Percentiles rank a stretch among this genome's conserved stretches.
Evolutionary conservation across 2,113 vertebrate species (phyloP).

Genomic region (Excalfactoria chinensis): DNA sequence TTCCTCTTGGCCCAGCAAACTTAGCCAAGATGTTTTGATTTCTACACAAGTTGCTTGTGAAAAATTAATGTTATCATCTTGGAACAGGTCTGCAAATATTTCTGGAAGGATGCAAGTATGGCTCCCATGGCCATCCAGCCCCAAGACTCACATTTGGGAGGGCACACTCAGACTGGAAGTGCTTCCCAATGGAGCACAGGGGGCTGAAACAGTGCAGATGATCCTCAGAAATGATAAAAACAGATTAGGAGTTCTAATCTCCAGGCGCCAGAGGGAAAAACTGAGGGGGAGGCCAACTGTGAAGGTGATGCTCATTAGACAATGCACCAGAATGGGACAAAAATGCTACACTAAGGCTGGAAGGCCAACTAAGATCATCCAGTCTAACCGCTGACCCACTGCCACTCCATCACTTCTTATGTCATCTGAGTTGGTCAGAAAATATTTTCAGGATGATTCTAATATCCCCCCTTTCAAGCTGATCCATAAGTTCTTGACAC

Average conservation of each 20-base stretch:
- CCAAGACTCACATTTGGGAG: slow-evolving; percentile 27
- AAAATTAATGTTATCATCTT: not conserved
- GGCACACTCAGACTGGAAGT: not conserved
- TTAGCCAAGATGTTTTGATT: slow-evolving; percentile 41
- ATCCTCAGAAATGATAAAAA: slow-evolving; percentile 60
- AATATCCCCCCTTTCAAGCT: not conserved
- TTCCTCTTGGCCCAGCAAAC: slow-evolving; percentile 35
- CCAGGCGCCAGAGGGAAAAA: slow-evolving; percentile 27
- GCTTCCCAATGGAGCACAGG: not conserved
- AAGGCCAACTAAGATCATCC: too few relatives aligned
- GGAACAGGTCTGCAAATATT: slow-evolving; percentile 9
- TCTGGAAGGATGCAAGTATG: not conserved
- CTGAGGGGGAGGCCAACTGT: slow-evolving; percentile 61
- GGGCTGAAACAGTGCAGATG: slow-evolving; percentile 39
- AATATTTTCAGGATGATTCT: slow-evolving; percentile 23
- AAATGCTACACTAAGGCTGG: not conserved
- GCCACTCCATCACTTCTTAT: not conserved
- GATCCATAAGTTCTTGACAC: not conserved
- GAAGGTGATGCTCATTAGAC: slow-evolving; percentile 45
- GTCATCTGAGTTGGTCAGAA: not conserved
- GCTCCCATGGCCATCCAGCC: slow-evolving; percentile 18
- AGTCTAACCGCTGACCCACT: too few relatives aligned
- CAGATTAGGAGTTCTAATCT: slow-evolving; percentile 54
- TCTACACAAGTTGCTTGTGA: not conserved
- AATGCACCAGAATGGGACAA: not conserved